phyloP scores from a whole-genome alignment of 2,888 invertebrate species.

The Polyommatus iphigenia region DNA sequence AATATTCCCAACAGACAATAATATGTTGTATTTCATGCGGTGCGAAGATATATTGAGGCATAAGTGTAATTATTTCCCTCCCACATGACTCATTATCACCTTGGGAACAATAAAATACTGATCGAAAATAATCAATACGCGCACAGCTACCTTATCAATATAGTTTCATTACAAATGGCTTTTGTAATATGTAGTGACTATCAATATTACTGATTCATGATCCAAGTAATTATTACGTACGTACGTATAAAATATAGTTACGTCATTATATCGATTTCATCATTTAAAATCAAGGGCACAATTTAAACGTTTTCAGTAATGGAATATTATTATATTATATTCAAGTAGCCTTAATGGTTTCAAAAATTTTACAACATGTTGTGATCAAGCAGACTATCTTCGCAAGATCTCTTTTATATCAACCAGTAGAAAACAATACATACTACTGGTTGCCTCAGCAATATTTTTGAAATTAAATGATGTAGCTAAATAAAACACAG shows the following conservation, averaged over 20 bases:
- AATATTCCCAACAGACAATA: conserved; percentile 22
- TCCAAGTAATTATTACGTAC: neutral
- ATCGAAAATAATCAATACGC: conserved; percentile 34
- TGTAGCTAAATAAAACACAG: neutral
- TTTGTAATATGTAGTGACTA: conserved; percentile 31
- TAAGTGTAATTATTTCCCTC: conserved; percentile 31
- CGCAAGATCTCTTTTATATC: no score
- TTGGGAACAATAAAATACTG: conserved; percentile 34
- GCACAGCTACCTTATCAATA: conserved; percentile 30
- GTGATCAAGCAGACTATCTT: no score
- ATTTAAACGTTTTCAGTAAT: no score
- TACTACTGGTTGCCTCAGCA: no score
- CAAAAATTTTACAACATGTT: no score
- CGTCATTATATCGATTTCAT: neutral
- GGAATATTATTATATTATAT: no score
- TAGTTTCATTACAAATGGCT: conserved; percentile 32
- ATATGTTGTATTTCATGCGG: conserved; percentile 18
- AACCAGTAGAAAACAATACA: no score
- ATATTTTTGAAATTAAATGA: neutral
- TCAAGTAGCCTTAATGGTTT: no score
- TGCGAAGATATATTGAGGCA: conserved; percentile 29
- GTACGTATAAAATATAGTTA: no score
- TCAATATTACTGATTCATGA: conserved; percentile 4
- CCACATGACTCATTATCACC: conserved; percentile 34
- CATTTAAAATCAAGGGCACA: neutral